phyloP scores from a whole-genome alignment of 2,113 vertebrate species.

The Nannospalax galili region DNA sequence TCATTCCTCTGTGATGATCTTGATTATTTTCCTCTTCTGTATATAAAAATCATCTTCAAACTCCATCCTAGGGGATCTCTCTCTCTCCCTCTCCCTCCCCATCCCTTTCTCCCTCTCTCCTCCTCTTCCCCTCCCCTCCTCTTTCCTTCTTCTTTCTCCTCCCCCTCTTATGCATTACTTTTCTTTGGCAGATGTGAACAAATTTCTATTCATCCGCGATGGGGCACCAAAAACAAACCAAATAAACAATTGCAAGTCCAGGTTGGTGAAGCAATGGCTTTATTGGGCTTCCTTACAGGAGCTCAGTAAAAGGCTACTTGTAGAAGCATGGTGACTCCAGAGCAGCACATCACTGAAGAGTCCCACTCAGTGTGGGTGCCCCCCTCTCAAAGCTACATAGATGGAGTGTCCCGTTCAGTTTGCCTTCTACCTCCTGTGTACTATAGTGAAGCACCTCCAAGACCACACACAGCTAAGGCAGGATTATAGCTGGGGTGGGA shows the following conservation, averaged over 20 bases:
- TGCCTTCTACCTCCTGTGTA: neutral
- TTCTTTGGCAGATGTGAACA: neutral
- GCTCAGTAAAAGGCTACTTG: too few species aligned
- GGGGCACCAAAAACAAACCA: neutral
- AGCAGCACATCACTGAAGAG: neutral
- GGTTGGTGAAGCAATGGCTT: too few species aligned
- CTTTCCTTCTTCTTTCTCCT: too few species aligned
- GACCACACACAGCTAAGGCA: neutral
- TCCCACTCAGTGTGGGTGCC: neutral
- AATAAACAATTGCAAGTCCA: neutral
- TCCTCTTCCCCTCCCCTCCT: too few species aligned
- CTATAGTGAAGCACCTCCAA: neutral
- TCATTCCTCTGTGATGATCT: neutral
- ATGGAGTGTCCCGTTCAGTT: neutral
- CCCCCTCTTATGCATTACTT: too few species aligned
- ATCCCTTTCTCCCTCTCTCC: too few species aligned
- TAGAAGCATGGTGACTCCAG: too few species aligned
- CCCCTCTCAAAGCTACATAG: neutral
- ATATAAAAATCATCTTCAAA: neutral
- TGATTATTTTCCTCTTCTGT: neutral
- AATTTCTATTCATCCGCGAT: neutral
- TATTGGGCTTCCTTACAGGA: neutral
- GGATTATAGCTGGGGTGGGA: neutral
- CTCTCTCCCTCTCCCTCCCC: too few species aligned
- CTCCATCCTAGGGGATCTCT: neutral